Evolutionary conservation across 2,888 invertebrate species (phyloP).

Genomic region (Ctenicera cuprea): DNA sequence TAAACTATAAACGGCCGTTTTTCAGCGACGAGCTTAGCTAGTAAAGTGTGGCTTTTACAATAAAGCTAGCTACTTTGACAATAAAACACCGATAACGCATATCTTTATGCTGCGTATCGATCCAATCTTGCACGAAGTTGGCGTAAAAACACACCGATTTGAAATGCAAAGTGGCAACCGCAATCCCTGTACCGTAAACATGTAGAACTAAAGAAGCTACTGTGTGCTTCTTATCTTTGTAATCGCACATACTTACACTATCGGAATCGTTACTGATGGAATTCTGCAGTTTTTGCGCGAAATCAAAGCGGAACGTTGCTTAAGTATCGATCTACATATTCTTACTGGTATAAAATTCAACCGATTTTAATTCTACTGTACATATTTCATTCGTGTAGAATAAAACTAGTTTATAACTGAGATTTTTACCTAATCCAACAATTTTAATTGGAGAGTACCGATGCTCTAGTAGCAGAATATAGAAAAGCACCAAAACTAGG

Average conservation of each 20-base stretch:
- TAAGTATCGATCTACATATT: neutral
- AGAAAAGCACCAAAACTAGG: too few species aligned
- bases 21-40: neutral
- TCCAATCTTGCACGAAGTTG: conserved; percentile 70
- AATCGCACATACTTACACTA: conserved; percentile 67
- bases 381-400: too few species aligned
- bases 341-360: too few species aligned
- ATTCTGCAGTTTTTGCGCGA: conserved; percentile 36
- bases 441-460: too few species aligned
- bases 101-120: conserved; percentile 70
- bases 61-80: conserved; percentile 64
- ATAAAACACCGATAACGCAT: conserved; percentile 68
- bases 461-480: too few species aligned
- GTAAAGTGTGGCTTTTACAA: conserved; percentile 55
- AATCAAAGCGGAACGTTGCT: conserved; percentile 14
- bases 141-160: conserved; percentile 69
- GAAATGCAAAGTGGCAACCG: conserved; percentile 70
- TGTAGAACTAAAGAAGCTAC: conserved; percentile 66
- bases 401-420: too few species aligned
- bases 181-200: conserved; percentile 65
- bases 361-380: too few species aligned
- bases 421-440: too few species aligned
- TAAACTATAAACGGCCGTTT: neutral
- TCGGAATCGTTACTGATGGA: conserved; percentile 52
- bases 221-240: conserved; percentile 64